A percentile compares a stretch with the other conserved stretches of the same genome.
These are phyloP conservation scores for Myiagra hebetior DNA, from an alignment of 2,113 vertebrate species.

Conservation along the genomic window DNA sequence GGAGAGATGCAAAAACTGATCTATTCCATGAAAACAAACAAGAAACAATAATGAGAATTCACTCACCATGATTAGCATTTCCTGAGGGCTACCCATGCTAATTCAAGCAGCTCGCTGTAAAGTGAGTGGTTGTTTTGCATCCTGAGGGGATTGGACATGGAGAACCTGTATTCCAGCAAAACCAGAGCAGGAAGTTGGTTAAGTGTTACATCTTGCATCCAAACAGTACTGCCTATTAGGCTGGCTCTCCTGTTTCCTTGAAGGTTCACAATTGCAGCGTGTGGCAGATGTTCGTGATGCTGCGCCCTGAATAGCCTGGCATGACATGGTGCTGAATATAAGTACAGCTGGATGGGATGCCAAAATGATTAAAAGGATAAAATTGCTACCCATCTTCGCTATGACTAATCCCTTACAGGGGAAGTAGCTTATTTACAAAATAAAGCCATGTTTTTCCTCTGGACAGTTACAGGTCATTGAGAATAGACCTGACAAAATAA, in stretches of 20 bases:
- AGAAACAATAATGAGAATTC: background rate
- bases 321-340: background rate
- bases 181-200: background rate
- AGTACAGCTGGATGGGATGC: background rate
- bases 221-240: background rate
- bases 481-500: background rate
- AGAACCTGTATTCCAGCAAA: background rate
- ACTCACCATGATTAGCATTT: background rate
- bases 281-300: background rate
- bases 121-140: background rate
- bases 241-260: background rate
- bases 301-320: background rate
- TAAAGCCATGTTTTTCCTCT: background rate
- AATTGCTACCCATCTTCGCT: background rate
- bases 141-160: background rate
- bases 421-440: background rate
- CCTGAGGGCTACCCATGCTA: background rate
- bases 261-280: background rate
- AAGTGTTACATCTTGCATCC: background rate
- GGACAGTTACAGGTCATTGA: background rate
- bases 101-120: fast-evolving
- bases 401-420: background rate
- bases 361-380: background rate
- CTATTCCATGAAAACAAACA: background rate
- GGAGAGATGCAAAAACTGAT: background rate